Evolutionary conservation across 2,113 vertebrate genomes (phyloP), one percentile per base, ranked within the genome.

Genomic region (Piprites chloris): DNA sequence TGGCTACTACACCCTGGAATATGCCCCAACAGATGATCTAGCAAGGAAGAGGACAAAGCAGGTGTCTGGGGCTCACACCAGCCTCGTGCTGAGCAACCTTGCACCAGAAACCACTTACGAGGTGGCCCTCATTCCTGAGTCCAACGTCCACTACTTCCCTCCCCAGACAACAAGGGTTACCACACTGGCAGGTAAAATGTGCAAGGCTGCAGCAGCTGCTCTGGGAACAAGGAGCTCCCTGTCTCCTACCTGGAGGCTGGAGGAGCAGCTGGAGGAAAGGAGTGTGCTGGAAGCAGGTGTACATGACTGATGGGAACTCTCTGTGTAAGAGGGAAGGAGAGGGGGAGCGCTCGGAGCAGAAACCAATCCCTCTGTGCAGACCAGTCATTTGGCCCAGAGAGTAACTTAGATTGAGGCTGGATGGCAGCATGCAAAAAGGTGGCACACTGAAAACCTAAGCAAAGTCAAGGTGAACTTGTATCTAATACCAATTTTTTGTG

Each of bases 1-100:
- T 0, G 99, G 98, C 49, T 98, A 97, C 96, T 99, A 99, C 39
- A 97, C 98, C 85, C 89, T 99, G 58, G 98, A 98, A 21, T 98
- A 98, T 3, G 88, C 89, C 50, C 98, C 98, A 2, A 52, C 32
- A 1, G 72, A 44, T 1, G 15, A 76, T 1, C 83, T 24, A 46
- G 63, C 41, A 9, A 55, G 91, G 17, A 97, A 96, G 86, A 96
- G 98, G 53, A 98, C 96, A 37, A 85, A 97, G 35, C 98, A 96
- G 26, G 93, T 98, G 26, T 81, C 98, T 1, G 98, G 98, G 13
- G 97, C 98, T 32, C 95, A 98, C 85, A 99, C 95, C 7, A 96
- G 85, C 78, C 93, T 97, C 56, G 39, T 81, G 32, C 97, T 99
- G 83, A 97, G 93, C 3, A 95, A 93, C 77, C 98, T 99, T 9